phyloP scores from a whole-genome alignment of 1,140 invertebrate species.

The Caenorhabditis inopinata region DNA sequence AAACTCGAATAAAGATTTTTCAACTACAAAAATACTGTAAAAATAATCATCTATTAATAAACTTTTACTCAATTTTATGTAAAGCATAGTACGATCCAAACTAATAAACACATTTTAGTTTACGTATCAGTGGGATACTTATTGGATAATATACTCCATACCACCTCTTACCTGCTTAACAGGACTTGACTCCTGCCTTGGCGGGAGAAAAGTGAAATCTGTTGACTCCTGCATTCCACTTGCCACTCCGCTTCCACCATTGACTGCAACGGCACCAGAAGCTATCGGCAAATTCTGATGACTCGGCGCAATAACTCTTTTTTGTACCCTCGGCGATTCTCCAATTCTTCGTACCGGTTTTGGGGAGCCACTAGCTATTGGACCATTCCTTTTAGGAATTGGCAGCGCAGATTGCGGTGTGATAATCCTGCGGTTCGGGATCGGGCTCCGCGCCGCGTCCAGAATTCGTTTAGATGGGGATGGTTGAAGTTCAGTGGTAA shows the following conservation, averaged over 20 bases:
- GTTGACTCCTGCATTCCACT: slow-evolving; percentile 61
- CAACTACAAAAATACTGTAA: no score
- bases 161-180: slow-evolving; percentile 55
- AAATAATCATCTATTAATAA: no score
- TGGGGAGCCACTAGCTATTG: slow-evolving; percentile 22
- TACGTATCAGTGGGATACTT: background rate
- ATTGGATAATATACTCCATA: background rate
- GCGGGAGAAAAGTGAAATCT: slow-evolving; percentile 64
- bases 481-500: slow-evolving; percentile 35
- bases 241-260: no score
- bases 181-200: slow-evolving; percentile 45
- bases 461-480: slow-evolving; percentile 56
- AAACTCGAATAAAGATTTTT: no score
- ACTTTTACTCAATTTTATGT: no score
- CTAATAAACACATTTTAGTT: no score
- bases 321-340: background rate
- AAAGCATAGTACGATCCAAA: no score
- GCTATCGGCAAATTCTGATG: background rate
- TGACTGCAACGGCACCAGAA: no score
- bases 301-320: background rate
- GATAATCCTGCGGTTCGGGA: slow-evolving; percentile 35
- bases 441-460: slow-evolving; percentile 44
- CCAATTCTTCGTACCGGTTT: slow-evolving; percentile 24
- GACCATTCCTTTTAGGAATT: background rate
- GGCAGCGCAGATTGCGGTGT: slow-evolving; percentile 26